Percentiles rank a stretch among this genome's conserved stretches.
These are phyloP conservation scores for Maconellicoccus hirsutus DNA, from an alignment of 1,140 invertebrate genomes.

Conservation along the genomic window DNA sequence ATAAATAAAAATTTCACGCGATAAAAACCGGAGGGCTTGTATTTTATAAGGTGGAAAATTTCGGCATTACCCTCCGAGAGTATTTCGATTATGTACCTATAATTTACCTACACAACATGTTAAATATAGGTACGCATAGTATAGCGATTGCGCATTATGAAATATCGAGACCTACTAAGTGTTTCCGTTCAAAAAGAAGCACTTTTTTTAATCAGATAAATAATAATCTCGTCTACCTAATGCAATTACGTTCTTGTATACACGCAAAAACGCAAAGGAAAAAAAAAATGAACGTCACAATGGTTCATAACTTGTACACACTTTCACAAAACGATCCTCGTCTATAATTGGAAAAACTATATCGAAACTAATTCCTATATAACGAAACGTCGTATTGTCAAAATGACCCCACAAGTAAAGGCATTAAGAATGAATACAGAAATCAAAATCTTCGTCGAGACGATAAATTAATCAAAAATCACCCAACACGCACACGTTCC, in stretches of 20 bases:
- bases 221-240: neutral
- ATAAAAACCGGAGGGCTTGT: too few relatives aligned
- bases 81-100: too few relatives aligned
- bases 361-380: neutral
- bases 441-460: neutral
- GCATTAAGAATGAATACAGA: too few relatives aligned
- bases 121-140: neutral
- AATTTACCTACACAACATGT: neutral
- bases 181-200: neutral
- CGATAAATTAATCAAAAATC: neutral
- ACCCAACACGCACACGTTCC: neutral
- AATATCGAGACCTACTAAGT: slow-evolving; percentile 3
- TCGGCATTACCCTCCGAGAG: too few relatives aligned
- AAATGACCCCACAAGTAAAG: neutral
- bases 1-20: too few relatives aligned
- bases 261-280: neutral
- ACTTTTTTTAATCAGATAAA: neutral
- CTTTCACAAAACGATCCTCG: neutral
- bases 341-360: too few relatives aligned
- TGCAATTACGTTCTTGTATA: neutral
- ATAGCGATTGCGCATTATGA: too few relatives aligned
- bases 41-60: too few relatives aligned
- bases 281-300: neutral
- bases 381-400: neutral
- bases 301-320: too few relatives aligned